Evolutionary conservation across 1,140 invertebrate genomes (phyloP).

Genomic region (Periplaneta americana): DNA sequence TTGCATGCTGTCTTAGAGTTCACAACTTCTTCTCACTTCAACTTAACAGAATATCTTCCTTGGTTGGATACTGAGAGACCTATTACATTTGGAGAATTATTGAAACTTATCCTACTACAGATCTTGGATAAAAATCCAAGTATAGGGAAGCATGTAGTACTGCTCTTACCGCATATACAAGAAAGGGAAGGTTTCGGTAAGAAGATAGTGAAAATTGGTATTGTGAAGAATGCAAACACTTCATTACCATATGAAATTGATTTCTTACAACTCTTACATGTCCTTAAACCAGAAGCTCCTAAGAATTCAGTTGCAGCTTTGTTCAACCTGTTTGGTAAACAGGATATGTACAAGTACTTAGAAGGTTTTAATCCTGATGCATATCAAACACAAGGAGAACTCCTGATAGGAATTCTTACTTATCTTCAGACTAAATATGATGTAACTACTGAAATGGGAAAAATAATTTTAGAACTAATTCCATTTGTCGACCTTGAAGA

Average conservation of each 20-base stretch:
- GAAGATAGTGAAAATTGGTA: neutral
- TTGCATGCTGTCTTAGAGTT: neutral
- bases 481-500: neutral
- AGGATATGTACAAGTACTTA: neutral
- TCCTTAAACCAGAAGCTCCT: conserved; percentile 1
- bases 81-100: neutral
- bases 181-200: neutral
- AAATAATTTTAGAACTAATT: neutral
- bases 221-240: neutral
- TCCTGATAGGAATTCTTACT: neutral
- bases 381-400: neutral
- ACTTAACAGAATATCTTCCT: neutral
- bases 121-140: neutral
- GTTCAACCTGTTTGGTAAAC: neutral
- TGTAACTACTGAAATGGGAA: neutral
- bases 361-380: neutral
- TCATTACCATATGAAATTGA: neutral
- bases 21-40: neutral
- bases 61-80: neutral
- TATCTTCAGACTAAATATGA: neutral
- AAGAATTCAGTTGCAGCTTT: neutral
- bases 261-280: neutral
- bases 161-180: neutral
- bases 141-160: neutral
- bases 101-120: neutral